Evolutionary conservation across 2,888 invertebrate genomes (phyloP).

Genomic region (Caenorhabditis macrosperma): DNA sequence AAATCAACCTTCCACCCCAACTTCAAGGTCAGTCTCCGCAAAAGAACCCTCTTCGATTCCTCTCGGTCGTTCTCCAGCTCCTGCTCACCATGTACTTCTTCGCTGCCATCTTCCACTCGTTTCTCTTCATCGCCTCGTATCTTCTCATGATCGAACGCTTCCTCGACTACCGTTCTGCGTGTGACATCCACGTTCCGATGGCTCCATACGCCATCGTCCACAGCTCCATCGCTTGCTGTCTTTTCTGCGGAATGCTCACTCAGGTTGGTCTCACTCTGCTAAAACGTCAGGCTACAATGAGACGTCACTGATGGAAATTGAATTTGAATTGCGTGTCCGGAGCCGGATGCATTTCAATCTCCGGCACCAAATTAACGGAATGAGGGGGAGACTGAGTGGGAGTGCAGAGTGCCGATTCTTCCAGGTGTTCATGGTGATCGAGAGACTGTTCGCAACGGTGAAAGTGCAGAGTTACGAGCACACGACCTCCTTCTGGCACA

Average conservation of each 20-base stretch:
- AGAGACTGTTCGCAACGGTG: slow-evolving; percentile 41
- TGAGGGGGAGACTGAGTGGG: too few relatives aligned
- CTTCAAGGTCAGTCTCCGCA: slow-evolving; percentile 29
- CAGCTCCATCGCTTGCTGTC: slow-evolving; percentile 43
- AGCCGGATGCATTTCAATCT: too few relatives aligned
- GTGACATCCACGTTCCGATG: slow-evolving; percentile 39
- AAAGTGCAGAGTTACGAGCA: slow-evolving; percentile 51
- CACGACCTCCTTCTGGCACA: slow-evolving; percentile 24
- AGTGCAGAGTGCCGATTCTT: too few relatives aligned
- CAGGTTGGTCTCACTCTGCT: slow-evolving; percentile 16
- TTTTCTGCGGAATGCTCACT: slow-evolving; percentile 51
- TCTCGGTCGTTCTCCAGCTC: slow-evolving; percentile 35
- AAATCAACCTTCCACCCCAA: slow-evolving; percentile 51
- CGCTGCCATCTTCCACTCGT: slow-evolving; percentile 42
- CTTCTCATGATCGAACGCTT: slow-evolving; percentile 40
- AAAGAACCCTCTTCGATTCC: too few relatives aligned
- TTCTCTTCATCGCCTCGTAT: slow-evolving; percentile 39
- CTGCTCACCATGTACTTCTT: slow-evolving; percentile 51
- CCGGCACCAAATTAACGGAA: too few relatives aligned
- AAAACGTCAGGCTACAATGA: too few relatives aligned
- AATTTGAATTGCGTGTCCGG: neutral
- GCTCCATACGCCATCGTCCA: slow-evolving; percentile 44
- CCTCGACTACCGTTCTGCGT: slow-evolving; percentile 22
- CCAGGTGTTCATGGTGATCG: slow-evolving; percentile 50
- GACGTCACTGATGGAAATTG: neutral